These are phyloP conservation scores for Harpalus rufipes DNA, from an alignment of 2,888 invertebrate species.

Conservation along the genomic window DNA sequence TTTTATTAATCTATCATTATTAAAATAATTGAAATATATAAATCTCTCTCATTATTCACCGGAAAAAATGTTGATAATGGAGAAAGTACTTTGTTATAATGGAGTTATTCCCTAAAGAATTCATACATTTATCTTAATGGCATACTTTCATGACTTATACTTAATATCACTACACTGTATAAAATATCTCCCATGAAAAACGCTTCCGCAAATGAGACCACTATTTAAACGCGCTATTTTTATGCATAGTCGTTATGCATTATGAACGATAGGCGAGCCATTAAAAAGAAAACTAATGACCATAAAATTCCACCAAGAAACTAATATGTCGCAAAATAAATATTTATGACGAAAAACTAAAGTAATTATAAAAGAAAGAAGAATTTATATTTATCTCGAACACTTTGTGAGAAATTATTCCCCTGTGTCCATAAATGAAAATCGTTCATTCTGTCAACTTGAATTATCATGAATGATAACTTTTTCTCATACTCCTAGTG, in stretches of 20 bases:
- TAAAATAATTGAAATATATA: not conserved
- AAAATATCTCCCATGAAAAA: conserved; percentile 3
- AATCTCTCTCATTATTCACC: not conserved
- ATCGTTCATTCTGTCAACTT: too few relatives aligned
- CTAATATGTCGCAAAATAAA: not conserved
- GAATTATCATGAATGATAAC: too few relatives aligned
- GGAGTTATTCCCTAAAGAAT: conserved; percentile 24
- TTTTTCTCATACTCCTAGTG: too few relatives aligned
- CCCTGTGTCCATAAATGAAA: too few relatives aligned
- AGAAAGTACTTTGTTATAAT: conserved; percentile 37
- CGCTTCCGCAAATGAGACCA: not conserved
- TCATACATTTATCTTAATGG: conserved; percentile 24
- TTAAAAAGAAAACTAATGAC: not conserved
- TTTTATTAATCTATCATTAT: not conserved
- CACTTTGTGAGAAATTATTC: too few relatives aligned
- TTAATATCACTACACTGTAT: conserved; percentile 5
- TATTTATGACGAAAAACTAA: not conserved
- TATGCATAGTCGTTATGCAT: not conserved
- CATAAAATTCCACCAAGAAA: not conserved
- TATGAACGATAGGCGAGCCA: not conserved
- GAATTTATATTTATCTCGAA: too few relatives aligned
- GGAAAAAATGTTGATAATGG: conserved; percentile 30
- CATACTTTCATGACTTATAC: conserved; percentile 14
- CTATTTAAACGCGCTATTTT: conserved; percentile 14
- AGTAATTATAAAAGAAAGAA: not conserved